A percentile compares a stretch with the other conserved stretches of the same genome.
Conservation (phyloP, 2,888 invertebrate genomes). For the Agrotis clavis region DNA sequence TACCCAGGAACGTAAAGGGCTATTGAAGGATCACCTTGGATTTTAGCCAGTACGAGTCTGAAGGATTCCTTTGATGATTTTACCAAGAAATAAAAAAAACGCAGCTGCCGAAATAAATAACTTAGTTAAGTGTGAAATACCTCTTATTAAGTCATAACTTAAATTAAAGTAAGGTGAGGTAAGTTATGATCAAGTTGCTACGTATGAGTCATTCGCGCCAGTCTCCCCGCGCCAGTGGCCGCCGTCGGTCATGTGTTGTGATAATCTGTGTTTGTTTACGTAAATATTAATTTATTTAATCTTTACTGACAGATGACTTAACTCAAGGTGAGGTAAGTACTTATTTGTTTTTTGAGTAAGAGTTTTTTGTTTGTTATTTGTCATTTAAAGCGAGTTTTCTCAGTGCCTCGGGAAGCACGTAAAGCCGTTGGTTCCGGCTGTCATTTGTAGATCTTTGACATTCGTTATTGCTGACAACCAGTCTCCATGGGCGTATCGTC, state of each 20-base stretch:
- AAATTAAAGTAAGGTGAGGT: slow-evolving; percentile 40
- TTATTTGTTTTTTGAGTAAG: neutral
- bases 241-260: slow-evolving; percentile 48
- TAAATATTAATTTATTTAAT: neutral
- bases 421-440: no score
- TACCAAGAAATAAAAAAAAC: no score
- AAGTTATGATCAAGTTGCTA: slow-evolving; percentile 33
- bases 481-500: no score
- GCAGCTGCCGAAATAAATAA: no score
- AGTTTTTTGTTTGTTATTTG: neutral
- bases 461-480: no score
- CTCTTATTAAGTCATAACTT: slow-evolving; percentile 10
- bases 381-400: no score
- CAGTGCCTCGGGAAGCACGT: no score
- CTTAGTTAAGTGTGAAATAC: slow-evolving; percentile 2
- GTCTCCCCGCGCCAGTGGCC: slow-evolving; percentile 51
- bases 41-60: no score
- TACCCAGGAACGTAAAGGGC: no score
- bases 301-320: slow-evolving; percentile 27
- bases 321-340: slow-evolving; percentile 29
- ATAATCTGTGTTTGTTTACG: slow-evolving; percentile 40
- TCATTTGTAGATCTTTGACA: no score
- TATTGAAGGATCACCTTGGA: no score
- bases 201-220: slow-evolving; percentile 61
- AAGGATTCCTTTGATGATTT: no score